phyloP scores from a whole-genome alignment of 2,888 invertebrate species.

The Eutolmus rufibarbis region DNA sequence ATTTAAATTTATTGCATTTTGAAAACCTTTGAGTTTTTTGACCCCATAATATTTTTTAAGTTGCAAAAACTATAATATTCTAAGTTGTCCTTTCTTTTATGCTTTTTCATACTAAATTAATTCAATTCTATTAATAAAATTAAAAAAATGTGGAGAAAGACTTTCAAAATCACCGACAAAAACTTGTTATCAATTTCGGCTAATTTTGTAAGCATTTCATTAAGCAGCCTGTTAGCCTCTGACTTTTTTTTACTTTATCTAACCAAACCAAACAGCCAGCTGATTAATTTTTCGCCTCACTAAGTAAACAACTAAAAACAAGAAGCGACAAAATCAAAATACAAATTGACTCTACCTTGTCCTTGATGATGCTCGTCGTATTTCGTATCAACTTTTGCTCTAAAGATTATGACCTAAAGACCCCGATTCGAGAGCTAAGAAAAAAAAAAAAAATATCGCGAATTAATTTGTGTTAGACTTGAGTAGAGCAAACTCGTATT shows the following conservation, averaged over 20 bases:
- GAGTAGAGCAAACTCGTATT: neutral
- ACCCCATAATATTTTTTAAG: neutral
- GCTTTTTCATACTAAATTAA: neutral
- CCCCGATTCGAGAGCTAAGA: neutral
- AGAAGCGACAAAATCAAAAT: neutral
- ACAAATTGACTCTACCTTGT: constrained; percentile 14
- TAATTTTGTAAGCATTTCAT: neutral
- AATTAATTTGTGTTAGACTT: neutral
- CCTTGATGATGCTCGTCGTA: neutral
- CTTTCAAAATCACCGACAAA: neutral
- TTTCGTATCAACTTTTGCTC: neutral
- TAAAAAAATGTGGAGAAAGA: neutral
- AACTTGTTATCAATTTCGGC: neutral
- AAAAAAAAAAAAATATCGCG: neutral
- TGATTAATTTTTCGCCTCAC: constrained; percentile 14
- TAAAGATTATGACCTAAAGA: neutral
- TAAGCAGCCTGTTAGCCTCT: neutral
- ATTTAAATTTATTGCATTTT: too few species aligned
- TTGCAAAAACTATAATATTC: too few species aligned
- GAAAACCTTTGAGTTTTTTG: too few species aligned
- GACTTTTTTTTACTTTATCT: neutral
- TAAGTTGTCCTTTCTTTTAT: too few species aligned
- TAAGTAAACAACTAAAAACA: neutral
- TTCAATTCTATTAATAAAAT: neutral
- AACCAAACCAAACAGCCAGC: neutral